Conservation (phyloP, 2,888 invertebrate species). For the Lordiphosa andalusiaca region DNA sequence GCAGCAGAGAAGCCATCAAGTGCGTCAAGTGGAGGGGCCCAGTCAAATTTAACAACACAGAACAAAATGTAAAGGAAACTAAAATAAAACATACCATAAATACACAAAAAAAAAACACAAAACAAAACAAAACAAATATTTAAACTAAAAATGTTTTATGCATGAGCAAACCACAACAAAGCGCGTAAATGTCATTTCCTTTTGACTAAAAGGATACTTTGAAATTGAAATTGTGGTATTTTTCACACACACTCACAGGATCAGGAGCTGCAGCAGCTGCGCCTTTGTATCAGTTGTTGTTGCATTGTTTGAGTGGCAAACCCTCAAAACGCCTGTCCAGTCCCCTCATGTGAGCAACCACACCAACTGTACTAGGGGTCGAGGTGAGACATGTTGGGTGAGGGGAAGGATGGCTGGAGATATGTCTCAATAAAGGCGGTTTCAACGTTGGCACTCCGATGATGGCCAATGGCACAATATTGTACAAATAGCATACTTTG, state of each 20-base stretch:
- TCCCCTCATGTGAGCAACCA: not conserved
- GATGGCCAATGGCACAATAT: slow-evolving; percentile 28
- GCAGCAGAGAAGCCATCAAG: slow-evolving; percentile 22
- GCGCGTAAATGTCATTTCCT: slow-evolving; percentile 74
- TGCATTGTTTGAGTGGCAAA: slow-evolving; percentile 30
- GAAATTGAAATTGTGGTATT: slow-evolving; percentile 72
- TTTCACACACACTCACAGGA: slow-evolving; percentile 33
- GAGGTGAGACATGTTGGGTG: not conserved
- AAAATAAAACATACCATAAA: not conserved
- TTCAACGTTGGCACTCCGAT: slow-evolving; percentile 19
- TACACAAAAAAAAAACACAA: too few relatives aligned
- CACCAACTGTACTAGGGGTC: not conserved
- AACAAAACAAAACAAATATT: slow-evolving; percentile 29
- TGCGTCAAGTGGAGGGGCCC: slow-evolving; percentile 12
- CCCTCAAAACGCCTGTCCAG: slow-evolving; percentile 9
- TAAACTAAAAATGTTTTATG: slow-evolving; percentile 70
- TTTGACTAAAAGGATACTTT: slow-evolving; percentile 74
- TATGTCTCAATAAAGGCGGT: slow-evolving; percentile 36
- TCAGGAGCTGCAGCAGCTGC: slow-evolving; percentile 17
- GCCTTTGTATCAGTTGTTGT: slow-evolving; percentile 33
- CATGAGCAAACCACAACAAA: slow-evolving; percentile 71
- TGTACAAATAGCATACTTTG: slow-evolving; percentile 55
- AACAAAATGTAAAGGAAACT: slow-evolving; percentile 13
- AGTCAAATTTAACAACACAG: slow-evolving; percentile 2
- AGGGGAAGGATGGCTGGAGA: not conserved